Evolutionary conservation across 2,113 vertebrate genomes (phyloP), one percentile per base, ranked within the genome.

Genomic region (Cyprinodon tularosa): DNA sequence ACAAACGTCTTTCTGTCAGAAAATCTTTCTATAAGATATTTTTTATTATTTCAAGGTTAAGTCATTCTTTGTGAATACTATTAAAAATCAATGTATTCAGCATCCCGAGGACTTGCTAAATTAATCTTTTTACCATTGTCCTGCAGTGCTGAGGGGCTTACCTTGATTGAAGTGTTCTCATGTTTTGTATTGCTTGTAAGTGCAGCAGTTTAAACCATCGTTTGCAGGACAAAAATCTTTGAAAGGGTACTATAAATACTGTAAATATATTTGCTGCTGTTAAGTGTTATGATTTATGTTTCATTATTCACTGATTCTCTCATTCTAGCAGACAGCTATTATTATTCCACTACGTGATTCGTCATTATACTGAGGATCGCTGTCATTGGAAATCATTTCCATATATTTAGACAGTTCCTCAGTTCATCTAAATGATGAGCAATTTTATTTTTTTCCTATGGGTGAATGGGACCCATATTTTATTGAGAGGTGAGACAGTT

Each of bases 331-430:
- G 85, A 65, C n/a, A 48, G 81, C 88, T 90, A 90, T 91, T 93
- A 91, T 90, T 90, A 88, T 73, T 78, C 87, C 3, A 63, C 71
- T 20, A 8, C 47, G 84, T 87, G 87, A 92, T 91, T 89, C 87
- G 91, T 91, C 88, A 91, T 89, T 90, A 87, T 90, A 86, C 81
- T 88, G 86, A 90, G 90, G 85, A 76, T 57, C 82, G 72, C 85
- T 89, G 90, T 92, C 92, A 93, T 88, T 88, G 90, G 88, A 92
- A 91, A 91, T 92, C 88, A 90, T 88, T 90, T 86, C 84, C 84
- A 76, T 61, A 84, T 91, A 88, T 92, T 90, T 79, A 86, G 91
- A 88, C 80, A 76, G 87, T 89, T 92, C 79, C 68, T 85, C 77
- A 72, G 86, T 87, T 88, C 83, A 83, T 90, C 87, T 85, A 83